These are phyloP conservation scores for Nomada ferruginata DNA, from an alignment of 2,888 invertebrate species.

Conservation along the genomic window DNA sequence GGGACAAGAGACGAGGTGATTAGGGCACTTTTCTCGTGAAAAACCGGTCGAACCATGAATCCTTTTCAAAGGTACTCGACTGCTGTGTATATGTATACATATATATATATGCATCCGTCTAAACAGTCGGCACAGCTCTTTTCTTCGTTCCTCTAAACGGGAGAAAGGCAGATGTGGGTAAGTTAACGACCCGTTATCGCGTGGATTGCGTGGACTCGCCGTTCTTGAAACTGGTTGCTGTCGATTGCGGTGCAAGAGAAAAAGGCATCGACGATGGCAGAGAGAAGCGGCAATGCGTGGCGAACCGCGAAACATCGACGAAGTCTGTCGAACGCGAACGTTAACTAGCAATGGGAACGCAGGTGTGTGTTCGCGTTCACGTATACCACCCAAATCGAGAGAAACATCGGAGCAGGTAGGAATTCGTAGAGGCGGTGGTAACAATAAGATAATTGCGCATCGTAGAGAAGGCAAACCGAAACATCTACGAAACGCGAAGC, in stretches of 20 bases:
- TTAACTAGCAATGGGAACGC: not conserved
- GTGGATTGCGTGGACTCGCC: constrained; percentile 63
- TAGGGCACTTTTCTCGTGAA: constrained; percentile 43
- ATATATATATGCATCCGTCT: constrained; percentile 11
- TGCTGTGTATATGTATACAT: not conserved
- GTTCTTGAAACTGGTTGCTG: constrained; percentile 73
- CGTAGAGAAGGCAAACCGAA: constrained; percentile 1
- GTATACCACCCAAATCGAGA: too few species aligned
- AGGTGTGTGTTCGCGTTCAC: too few species aligned
- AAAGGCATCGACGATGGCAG: constrained; percentile 25
- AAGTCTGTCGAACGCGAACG: constrained; percentile 11
- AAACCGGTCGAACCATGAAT: constrained; percentile 50
- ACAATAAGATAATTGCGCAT: too few species aligned
- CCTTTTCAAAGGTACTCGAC: constrained; percentile 38
- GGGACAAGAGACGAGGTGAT: not conserved
- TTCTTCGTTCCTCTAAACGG: constrained; percentile 67
- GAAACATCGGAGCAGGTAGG: too few species aligned
- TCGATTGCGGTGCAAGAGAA: constrained; percentile 55
- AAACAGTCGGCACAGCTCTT: constrained; percentile 45
- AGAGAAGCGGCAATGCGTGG: constrained; percentile 30
- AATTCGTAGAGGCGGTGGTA: too few species aligned
- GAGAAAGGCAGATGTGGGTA: constrained; percentile 80
- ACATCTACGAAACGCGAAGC: not conserved
- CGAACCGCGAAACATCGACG: constrained; percentile 39
- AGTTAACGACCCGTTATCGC: constrained; percentile 82